phyloP scores from a whole-genome alignment of 2,797 vertebrate genomes.

The Brachymystax lenok region DNA sequence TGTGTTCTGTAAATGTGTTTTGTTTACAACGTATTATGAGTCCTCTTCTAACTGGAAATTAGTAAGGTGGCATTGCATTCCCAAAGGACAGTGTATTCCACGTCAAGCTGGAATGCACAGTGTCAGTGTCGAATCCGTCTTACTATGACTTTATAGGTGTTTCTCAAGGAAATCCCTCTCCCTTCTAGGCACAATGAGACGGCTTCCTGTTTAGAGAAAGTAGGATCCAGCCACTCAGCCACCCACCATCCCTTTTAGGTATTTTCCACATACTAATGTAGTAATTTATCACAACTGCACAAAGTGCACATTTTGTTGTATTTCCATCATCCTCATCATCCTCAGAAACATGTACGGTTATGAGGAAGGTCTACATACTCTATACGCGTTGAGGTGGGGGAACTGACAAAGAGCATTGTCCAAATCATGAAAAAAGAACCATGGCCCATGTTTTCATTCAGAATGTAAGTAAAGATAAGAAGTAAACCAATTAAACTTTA shows the following conservation, averaged over 20 bases:
- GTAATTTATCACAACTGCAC: not conserved
- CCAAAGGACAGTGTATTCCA: constrained; percentile 34
- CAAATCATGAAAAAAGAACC: not conserved
- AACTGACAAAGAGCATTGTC: not conserved
- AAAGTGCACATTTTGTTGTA: not conserved
- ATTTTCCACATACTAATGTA: constrained; percentile 40
- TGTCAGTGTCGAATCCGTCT: constrained; percentile 43
- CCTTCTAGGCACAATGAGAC: constrained; percentile 78
- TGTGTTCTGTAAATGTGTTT: no score
- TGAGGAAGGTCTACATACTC: not conserved
- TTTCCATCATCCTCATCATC: not conserved
- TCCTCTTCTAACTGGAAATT: not conserved
- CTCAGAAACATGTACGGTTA: not conserved
- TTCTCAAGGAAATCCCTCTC: constrained; percentile 80
- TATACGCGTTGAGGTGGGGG: not conserved
- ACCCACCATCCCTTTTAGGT: constrained; percentile 35
- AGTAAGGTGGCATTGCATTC: constrained; percentile 5
- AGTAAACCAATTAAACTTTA: not conserved
- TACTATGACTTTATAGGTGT: constrained; percentile 74
- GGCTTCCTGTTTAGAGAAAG: constrained; percentile 79
- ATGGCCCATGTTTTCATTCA: not conserved
- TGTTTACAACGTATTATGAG: constrained; percentile 5
- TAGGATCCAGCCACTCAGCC: constrained; percentile 29
- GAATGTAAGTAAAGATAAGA: not conserved
- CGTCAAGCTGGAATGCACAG: constrained; percentile 42